Conservation (phyloP, 2,888 invertebrate species). For the Chrysolina oricalcia region DNA sequence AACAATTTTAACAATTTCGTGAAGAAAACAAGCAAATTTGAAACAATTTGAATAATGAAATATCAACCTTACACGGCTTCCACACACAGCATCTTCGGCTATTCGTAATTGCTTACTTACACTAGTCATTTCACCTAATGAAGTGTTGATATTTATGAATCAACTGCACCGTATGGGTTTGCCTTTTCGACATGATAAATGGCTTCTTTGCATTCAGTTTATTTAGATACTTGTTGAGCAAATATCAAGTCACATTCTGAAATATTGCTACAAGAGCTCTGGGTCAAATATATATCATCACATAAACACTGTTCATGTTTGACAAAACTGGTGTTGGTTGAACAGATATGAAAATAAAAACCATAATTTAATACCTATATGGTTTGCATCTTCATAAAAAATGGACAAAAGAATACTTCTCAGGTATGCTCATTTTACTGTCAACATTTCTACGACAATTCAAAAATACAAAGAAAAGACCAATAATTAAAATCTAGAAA, state of each 20-base stretch:
- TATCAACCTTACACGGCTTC: too few species aligned
- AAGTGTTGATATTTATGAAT: conserved; percentile 45
- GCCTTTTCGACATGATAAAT: conserved; percentile 39
- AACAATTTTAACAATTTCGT: too few species aligned
- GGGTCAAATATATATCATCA: neutral
- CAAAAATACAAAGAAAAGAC: too few species aligned
- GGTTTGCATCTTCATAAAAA: too few species aligned
- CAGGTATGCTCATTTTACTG: too few species aligned
- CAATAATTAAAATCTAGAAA: too few species aligned
- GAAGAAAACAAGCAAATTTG: too few species aligned
- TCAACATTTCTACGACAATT: too few species aligned
- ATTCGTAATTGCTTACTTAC: conserved; percentile 41
- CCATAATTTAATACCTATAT: too few species aligned
- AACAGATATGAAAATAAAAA: neutral
- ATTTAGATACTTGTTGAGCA: conserved; percentile 7
- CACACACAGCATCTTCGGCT: too few species aligned
- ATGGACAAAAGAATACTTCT: too few species aligned
- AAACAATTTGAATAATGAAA: too few species aligned
- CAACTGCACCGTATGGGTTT: conserved; percentile 38
- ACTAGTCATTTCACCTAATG: conserved; percentile 36
- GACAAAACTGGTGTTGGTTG: neutral
- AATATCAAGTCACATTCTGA: conserved; percentile 10
- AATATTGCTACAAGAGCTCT: conserved; percentile 11
- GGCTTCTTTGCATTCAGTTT: conserved; percentile 34
- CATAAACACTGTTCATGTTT: neutral